These are phyloP conservation scores for Uropsilus gracilis DNA, from an alignment of 2,113 vertebrate genomes.

Conservation along the genomic window DNA sequence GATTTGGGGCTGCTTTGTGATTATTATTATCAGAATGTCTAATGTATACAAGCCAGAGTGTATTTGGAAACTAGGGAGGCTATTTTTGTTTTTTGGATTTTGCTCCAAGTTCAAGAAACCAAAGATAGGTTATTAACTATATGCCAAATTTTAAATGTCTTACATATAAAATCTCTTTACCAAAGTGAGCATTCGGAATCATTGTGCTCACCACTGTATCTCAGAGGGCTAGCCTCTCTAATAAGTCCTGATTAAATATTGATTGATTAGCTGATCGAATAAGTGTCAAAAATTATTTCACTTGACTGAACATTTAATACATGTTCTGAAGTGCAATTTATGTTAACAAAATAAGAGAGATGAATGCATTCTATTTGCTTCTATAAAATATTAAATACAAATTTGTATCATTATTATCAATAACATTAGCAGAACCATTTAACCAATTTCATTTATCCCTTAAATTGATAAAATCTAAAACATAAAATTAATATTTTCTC, in stretches of 20 bases:
- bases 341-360: neutral
- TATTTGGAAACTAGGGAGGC: conserved; percentile 85
- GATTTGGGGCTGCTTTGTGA: conserved; percentile 14
- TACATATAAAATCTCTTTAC: conserved; percentile 2
- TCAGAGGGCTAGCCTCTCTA: neutral
- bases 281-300: neutral
- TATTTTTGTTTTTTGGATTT: conserved; percentile 86
- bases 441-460: neutral
- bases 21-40: conserved; percentile 68
- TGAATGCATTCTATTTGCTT: neutral
- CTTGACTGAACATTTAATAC: conserved; percentile 1
- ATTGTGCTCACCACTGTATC: neutral
- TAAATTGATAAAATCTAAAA: conserved; percentile 15
- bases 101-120: conserved; percentile 85
- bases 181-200: neutral
- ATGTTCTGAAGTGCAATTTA: neutral
- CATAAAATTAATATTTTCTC: conserved; percentile 2
- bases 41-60: conserved; percentile 86
- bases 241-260: neutral
- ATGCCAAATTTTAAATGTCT: neutral
- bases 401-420: conserved; percentile 9
- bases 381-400: neutral
- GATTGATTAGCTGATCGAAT: neutral
- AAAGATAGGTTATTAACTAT: conserved; percentile 88
- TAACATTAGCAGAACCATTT: neutral